phyloP scores from a whole-genome alignment of 2,113 vertebrate genomes.

The Erythrolamprus reginae region DNA sequence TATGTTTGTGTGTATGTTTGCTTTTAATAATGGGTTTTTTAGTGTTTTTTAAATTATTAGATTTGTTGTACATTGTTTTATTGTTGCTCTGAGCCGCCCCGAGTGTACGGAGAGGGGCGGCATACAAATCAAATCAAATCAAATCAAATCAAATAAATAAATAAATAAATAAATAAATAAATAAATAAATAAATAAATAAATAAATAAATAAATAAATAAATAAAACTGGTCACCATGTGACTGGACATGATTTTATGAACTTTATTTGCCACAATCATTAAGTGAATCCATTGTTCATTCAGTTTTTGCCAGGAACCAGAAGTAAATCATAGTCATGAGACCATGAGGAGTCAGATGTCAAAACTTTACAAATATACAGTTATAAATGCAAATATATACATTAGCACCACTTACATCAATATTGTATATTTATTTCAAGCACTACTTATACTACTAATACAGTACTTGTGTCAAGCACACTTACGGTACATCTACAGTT shows the following conservation, averaged over 20 bases:
- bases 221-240: not conserved
- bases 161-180: too few species aligned
- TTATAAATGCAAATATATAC: not conserved
- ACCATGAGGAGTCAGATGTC: not conserved
- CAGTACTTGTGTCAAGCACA: not conserved
- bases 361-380: not conserved
- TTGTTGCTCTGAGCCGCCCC: too few species aligned
- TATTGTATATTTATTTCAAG: not conserved
- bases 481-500: not conserved
- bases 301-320: not conserved
- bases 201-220: too few species aligned
- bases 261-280: not conserved
- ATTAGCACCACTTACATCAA: not conserved
- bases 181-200: too few species aligned
- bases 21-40: too few species aligned
- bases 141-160: too few species aligned
- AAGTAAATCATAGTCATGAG: not conserved
- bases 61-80: too few species aligned
- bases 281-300: not conserved
- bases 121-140: too few species aligned
- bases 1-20: too few species aligned
- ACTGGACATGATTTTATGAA: not conserved
- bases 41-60: too few species aligned
- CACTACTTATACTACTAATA: too few species aligned
- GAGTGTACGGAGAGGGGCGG: too few species aligned